phyloP scores from a whole-genome alignment of 2,797 vertebrate genomes.

The Rallus crepitans region DNA sequence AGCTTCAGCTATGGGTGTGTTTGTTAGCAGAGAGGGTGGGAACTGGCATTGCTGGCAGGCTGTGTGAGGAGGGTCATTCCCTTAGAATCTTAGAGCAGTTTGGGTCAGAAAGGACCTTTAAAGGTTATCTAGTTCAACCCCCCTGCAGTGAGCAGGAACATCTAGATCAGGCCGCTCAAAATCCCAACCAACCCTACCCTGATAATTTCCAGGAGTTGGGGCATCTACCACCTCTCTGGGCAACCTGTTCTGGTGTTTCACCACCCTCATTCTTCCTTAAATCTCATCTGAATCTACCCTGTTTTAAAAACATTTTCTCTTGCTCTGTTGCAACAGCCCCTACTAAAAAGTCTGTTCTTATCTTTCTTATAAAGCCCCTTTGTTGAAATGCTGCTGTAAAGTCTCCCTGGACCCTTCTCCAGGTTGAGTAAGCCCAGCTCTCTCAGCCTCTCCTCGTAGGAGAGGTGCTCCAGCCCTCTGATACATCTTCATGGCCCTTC shows the following conservation, averaged over 20 bases:
- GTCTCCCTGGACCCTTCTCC: neutral
- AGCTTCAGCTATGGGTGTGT: neutral
- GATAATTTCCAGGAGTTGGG: neutral
- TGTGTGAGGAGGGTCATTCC: neutral
- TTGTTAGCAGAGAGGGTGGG: neutral
- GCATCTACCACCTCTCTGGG: too few relatives aligned
- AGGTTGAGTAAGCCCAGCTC: neutral
- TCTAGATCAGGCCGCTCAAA: neutral
- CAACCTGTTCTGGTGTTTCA: neutral
- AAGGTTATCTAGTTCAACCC: neutral
- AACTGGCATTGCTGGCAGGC: rapidly evolving
- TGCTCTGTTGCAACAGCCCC: rapidly evolving
- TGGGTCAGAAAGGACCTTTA: neutral
- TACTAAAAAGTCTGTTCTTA: neutral
- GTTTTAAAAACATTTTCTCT: neutral
- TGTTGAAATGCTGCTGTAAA: rapidly evolving
- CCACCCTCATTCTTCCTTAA: neutral
- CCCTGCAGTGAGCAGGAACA: neutral
- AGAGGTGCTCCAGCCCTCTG: neutral
- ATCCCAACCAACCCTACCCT: neutral
- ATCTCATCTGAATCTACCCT: neutral
- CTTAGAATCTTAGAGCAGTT: rapidly evolving
- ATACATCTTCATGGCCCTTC: neutral
- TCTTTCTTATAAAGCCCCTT: neutral
- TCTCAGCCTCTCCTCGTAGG: neutral